Base-by-base conservation (phyloP, 2,797 vertebrate genomes). In the Rhinella marina region DNA sequence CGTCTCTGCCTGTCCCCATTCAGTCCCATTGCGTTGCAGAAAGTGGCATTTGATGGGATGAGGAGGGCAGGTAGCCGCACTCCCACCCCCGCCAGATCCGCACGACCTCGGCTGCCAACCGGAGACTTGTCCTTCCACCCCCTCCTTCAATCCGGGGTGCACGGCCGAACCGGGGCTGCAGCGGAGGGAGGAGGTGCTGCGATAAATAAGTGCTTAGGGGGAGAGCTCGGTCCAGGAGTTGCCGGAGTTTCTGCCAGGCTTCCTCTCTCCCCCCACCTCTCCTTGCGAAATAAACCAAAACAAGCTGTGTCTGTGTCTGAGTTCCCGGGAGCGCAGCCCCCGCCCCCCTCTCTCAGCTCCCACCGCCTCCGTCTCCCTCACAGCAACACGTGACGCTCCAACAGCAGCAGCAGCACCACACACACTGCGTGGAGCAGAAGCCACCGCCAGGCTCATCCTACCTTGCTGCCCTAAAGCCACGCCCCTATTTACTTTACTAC, bases 321-420 rank as follows among this genome's bases (percentile, higher is more conserved):
- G 89, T 92, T 92, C 79, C 90, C 83, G 86, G 90, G 92, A 84
- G 88, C 90, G 91, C 93, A 86, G 92, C 91, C 92, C 91, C 92
- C 92, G 90, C 27, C 91, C 90, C 92, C 90, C 68, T 85, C 82
- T 72, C 91, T 89, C 81, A 86, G 88, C 86, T 87, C 73, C 84
- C 54, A 25, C 84, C 88, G 32, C 88, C 90, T 93, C 91, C 68
- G 93, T 93, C 94, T 93, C 90, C 73, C 93, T 93, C 93, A 94
- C 92, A 91, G 90, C 91, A 92, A 88, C 96, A 96, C 95, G 95
- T 96, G 95, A 96, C 92, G 90, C 93, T 73, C 56, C 68, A 50
- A 70, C 92, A 66, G 90, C 90, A 83, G 68, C 50, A 80, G 48
- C 87, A 61, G 25, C 90, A 77, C 70, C 78, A 87, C 85, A 89